These are phyloP conservation scores for Miniopterus natalensis DNA, from an alignment of 2,113 vertebrate genomes.

Conservation along the genomic window DNA sequence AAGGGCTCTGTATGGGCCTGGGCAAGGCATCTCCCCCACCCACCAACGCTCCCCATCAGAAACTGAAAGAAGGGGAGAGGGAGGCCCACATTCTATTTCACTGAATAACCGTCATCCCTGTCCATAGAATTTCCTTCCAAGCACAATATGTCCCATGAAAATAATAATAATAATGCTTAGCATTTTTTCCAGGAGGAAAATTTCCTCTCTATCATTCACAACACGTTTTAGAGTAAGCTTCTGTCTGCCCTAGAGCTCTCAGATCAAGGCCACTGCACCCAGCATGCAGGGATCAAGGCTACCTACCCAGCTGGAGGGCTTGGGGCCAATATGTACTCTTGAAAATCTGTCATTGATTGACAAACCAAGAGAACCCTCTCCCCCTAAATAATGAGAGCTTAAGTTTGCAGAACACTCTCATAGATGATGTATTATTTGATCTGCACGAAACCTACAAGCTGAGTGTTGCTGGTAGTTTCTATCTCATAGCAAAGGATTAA, in stretches of 20 bases:
- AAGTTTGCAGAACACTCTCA: not conserved
- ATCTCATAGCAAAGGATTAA: not conserved
- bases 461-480: not conserved
- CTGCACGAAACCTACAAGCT: not conserved
- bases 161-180: not conserved
- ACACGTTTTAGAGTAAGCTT: constrained; percentile 41
- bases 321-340: not conserved
- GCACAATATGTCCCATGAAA: not conserved
- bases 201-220: not conserved
- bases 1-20: no score
- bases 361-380: not conserved
- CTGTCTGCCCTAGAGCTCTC: not conserved
- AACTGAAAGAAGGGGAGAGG: not conserved
- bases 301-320: not conserved
- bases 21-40: not conserved
- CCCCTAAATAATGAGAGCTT: not conserved
- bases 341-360: not conserved
- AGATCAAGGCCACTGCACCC: not conserved
- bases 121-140: constrained; percentile 42
- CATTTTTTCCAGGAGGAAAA: not conserved
- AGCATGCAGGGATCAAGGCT: not conserved
- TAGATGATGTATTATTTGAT: not conserved
- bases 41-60: not conserved
- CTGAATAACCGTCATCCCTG: not conserved
- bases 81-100: not conserved